Evolutionary conservation across 1,140 invertebrate species (phyloP), one percentile per base, ranked within the genome.

Genomic region (Euura lappo): DNA sequence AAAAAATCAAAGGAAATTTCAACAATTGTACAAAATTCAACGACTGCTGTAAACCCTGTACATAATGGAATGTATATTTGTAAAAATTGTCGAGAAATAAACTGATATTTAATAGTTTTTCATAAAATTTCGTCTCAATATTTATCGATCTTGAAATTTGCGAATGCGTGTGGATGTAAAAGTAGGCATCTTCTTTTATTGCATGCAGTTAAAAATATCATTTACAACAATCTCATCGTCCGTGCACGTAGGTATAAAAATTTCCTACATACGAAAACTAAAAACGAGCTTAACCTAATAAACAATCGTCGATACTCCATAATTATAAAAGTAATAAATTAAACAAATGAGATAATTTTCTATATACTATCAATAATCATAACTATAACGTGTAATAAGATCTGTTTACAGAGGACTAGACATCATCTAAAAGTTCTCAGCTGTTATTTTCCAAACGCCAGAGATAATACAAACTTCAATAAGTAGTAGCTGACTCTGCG

Each of bases 11-110:
- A 60, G 51, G 5, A 60, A 60, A 6, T 6, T 60, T 60, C 6
- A n/a, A 60, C 10, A 11, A 60, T 60, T 60, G 51, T 60, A 60
- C 3, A 60, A 60, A 60, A 8, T 51, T 7, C 5, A 76, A 72
- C 70, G 6, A 44, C 43, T 67, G 44, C 6, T 11, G 8, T 6
- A 6, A 6, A 44, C 45, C n/a, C 71, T 85, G 83, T 83, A 85
- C 70, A 84, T 86, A 60, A 60, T 60, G 51, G 8, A 60, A 60
- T 86, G 84, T 87, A 87, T 81, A 87, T 86, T 84, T 82, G 80
- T 78, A 79, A 75, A 75, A 73, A 77, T 72, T 72, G 51, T 11
- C 51, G 13, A 60, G 51, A 60, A 60, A 60, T 60, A 60, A 60
- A 60, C 4, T 0, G 3, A 60, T 3, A 3, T n/a, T 8, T n/a